phyloP scores from a whole-genome alignment of 2,888 invertebrate species.

The Mayetiola destructor region DNA sequence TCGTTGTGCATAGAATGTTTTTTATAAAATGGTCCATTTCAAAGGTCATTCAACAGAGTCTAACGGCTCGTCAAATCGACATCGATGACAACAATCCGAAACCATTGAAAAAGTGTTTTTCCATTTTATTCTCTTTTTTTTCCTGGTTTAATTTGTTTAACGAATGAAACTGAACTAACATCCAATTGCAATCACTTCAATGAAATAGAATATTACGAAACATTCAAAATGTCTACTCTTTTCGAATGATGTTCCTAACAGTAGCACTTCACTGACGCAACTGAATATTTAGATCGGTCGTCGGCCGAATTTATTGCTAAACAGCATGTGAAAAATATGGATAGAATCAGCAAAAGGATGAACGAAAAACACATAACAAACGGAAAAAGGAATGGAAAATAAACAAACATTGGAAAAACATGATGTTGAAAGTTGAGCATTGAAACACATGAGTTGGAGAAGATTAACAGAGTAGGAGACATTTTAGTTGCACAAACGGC shows the following conservation, averaged over 20 bases:
- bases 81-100: not conserved
- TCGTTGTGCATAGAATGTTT: too few species aligned
- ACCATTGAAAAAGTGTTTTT: not conserved
- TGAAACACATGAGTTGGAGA: conserved; percentile 3
- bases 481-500: not conserved
- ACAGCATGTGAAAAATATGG: conserved; percentile 6
- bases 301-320: conserved; percentile 5
- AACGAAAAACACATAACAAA: not conserved
- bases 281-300: not conserved
- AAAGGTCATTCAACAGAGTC: too few species aligned
- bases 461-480: too few species aligned
- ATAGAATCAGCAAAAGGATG: not conserved
- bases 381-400: not conserved
- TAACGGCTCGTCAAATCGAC: not conserved
- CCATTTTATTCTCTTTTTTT: not conserved
- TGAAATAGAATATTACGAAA: not conserved
- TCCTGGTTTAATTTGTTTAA: not conserved
- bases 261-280: not conserved
- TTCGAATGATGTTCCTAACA: conserved; percentile 3
- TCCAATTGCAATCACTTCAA: not conserved
- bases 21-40: too few species aligned
- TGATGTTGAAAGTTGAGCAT: conserved; percentile 4
- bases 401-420: conserved; percentile 9
- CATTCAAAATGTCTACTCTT: too few species aligned
- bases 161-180: not conserved